phyloP scores from a whole-genome alignment of 2,113 vertebrate genomes.

The Panthera uncia region DNA sequence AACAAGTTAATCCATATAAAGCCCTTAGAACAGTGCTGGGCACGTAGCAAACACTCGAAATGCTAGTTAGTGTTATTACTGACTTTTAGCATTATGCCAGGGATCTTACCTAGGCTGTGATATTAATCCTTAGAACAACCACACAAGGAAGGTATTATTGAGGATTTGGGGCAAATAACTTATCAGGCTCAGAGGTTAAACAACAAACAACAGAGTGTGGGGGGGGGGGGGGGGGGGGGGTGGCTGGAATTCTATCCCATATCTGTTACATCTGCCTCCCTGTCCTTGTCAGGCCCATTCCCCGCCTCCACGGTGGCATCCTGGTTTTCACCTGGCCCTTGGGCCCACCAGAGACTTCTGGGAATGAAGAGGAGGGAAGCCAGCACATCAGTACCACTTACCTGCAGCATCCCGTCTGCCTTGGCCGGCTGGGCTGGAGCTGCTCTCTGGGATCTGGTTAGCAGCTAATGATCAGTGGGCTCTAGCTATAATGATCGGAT shows the following conservation, averaged over 20 bases:
- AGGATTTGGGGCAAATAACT: constrained; percentile 65
- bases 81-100: constrained; percentile 49
- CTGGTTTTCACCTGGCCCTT: not conserved
- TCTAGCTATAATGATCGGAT: constrained; percentile 79
- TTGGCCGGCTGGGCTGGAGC: constrained; percentile 56
- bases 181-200: constrained; percentile 43
- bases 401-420: constrained; percentile 40
- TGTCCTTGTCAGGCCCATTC: constrained; percentile 5
- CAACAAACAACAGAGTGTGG: not conserved
- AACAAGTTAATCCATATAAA: constrained; percentile 71
- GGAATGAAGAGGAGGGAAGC: not conserved
- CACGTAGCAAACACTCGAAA: constrained; percentile 74
- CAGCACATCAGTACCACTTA: not conserved
- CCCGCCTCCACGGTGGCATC: not conserved
- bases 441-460: constrained; percentile 71
- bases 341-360: constrained; percentile 24
- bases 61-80: constrained; percentile 50
- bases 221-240: fast-evolving
- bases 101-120: constrained; percentile 54
- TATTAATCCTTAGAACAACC: constrained; percentile 68
- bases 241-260: not conserved
- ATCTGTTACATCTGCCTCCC: not conserved
- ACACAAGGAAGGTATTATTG: constrained; percentile 56
- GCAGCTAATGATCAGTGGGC: constrained; percentile 77
- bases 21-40: constrained; percentile 58